A percentile compares a stretch with the other conserved stretches of the same genome.
Evolutionary conservation across 1,140 invertebrate species (phyloP).

Genomic region (Cotesia chilonis): DNA sequence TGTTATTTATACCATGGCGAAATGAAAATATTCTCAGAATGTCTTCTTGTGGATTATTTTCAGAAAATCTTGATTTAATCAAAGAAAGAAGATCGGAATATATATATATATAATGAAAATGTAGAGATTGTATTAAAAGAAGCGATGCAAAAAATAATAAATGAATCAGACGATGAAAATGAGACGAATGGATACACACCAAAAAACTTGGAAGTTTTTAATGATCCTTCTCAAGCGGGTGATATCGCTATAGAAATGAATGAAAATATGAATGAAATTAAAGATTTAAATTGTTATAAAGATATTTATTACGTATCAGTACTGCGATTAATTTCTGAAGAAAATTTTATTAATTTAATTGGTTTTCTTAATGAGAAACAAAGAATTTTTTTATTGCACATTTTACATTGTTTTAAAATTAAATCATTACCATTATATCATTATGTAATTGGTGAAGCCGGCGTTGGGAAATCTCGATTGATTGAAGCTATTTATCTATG

Average conservation of each 20-base stretch:
- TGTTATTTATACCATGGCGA: conserved; percentile 44
- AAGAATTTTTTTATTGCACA: conserved; percentile 34
- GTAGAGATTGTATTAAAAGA: conserved; percentile 1
- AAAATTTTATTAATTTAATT: neutral
- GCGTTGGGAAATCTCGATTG: conserved; percentile 43
- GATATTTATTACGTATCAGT: neutral
- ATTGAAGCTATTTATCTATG: conserved; percentile 40
- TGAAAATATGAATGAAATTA: too few species aligned
- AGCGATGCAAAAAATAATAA: neutral
- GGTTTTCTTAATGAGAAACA: conserved; percentile 25
- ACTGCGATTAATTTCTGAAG: conserved; percentile 9
- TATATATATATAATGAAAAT: conserved; percentile 23
- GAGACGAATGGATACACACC: too few species aligned
- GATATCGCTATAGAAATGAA: too few species aligned
- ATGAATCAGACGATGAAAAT: conserved; percentile 8
- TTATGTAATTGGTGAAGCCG: conserved; percentile 40
- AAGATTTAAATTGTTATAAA: too few species aligned
- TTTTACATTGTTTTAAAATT: conserved; percentile 43
- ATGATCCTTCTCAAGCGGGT: too few species aligned
- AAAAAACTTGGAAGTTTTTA: too few species aligned
- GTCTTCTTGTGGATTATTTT: conserved; percentile 34
- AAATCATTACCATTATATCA: conserved; percentile 34
- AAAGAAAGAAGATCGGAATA: conserved; percentile 27
- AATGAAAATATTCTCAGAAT: conserved; percentile 43
- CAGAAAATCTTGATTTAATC: conserved; percentile 2